These are phyloP conservation scores for Phortica okadai DNA, from an alignment of 2,888 invertebrate genomes.

Conservation along the genomic window DNA sequence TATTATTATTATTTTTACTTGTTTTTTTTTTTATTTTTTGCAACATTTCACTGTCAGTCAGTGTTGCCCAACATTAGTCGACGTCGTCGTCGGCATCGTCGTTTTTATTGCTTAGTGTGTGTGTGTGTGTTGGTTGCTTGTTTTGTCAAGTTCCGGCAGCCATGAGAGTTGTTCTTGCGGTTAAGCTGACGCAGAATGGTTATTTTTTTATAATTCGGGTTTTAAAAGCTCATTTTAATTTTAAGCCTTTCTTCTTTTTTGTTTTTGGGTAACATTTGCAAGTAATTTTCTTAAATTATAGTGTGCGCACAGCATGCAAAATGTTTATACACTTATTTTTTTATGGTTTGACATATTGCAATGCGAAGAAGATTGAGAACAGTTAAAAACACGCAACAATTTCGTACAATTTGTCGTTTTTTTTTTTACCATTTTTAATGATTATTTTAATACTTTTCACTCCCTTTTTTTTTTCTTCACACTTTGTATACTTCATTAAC, in stretches of 20 bases:
- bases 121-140: conserved; percentile 31
- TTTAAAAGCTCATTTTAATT: conserved; percentile 29
- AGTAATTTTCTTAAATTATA: conserved; percentile 74
- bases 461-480: neutral
- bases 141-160: conserved; percentile 51
- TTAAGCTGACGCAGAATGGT: conserved; percentile 33
- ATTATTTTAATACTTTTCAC: neutral
- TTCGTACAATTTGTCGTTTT: neutral
- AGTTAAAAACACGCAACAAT: conserved; percentile 20
- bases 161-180: conserved; percentile 48
- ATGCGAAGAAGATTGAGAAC: conserved; percentile 7
- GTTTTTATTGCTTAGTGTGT: conserved; percentile 1
- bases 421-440: neutral
- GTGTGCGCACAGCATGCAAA: conserved; percentile 56
- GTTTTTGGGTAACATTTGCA: conserved; percentile 70
- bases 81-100: conserved; percentile 33
- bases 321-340: too few species aligned
- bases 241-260: conserved; percentile 34
- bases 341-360: conserved; percentile 34
- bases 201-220: conserved; percentile 32
- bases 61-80: conserved; percentile 31
- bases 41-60: conserved; percentile 54
- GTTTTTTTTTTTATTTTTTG: conserved; percentile 7
- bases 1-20: neutral
- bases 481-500: neutral